Base-by-base conservation (phyloP, 2,797 vertebrate species). In the Gallirallus australis region DNA sequence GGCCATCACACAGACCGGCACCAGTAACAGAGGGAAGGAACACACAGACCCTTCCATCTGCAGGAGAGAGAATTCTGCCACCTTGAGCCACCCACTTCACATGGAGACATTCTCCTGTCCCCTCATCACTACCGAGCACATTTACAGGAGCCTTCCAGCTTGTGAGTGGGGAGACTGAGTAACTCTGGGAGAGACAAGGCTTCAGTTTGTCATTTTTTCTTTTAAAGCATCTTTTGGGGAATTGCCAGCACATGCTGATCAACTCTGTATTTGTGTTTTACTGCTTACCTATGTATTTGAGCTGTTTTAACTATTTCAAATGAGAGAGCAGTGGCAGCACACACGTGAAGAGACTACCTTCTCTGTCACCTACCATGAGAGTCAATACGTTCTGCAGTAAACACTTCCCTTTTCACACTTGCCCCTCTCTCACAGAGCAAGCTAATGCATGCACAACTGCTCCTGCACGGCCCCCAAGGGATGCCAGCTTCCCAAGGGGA, bases 311-410 rank as follows among this genome's bases (percentile, higher is more conserved):
- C 64, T 45, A 30, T 12, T 52, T 21, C 52, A 63, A 18, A 90
- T 70, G 37, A 0, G 1, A 30, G 52, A 53, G 31, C 28, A 31
- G 28, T 18, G 30, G 60, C 4, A 0, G 28, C 1, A 1, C 3
- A 20, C 0, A 0, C 65, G 77, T 53, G 33, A 59, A 79, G 70
- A 79, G 47, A 73, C 54, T 52, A 73, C 57, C 53, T 86, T 80
- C 86, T 69, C 65, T 79, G 73, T 23, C 85, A 45, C 82, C 71
- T 42, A 50, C 45, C 35, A 4, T 45, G 19, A 31, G 9, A 86
- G 81, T 9, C 0, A 1, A 66, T 9, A 12, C 4, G 2, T 65
- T 84, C 75, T 30, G 56, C 65, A 86, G 72, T 23, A 68, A 85
- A 9, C 85, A 86, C 70, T 64, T 65, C 77, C 66, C 47, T 61